Percentiles rank a stretch among this genome's conserved stretches.
phyloP scores from a whole-genome alignment of 2,797 vertebrate species.

The Eulemur coronatus region DNA sequence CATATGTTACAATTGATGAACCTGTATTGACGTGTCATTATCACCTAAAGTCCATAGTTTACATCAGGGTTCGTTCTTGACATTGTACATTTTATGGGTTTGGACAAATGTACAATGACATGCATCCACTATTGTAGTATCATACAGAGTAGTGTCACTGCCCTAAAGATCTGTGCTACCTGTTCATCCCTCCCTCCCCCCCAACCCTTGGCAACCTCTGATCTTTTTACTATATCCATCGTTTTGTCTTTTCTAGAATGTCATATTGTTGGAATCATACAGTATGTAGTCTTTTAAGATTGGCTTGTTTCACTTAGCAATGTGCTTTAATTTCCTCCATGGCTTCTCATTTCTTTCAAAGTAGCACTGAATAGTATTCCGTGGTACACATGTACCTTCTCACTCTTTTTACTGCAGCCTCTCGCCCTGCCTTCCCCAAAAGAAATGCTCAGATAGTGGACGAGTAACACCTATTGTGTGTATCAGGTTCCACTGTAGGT shows the following conservation, averaged over 20 bases:
- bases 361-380: background rate
- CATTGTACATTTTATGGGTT: background rate
- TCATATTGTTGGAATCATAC: background rate
- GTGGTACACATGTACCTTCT: rapidly evolving
- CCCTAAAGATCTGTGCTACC: background rate
- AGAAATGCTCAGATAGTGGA: background rate
- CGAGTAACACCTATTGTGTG: background rate
- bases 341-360: background rate
- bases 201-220: background rate
- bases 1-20: background rate
- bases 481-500: rapidly evolving
- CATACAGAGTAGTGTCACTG: background rate
- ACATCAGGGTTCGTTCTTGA: background rate
- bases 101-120: background rate
- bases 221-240: background rate
- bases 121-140: background rate
- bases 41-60: background rate
- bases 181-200: background rate
- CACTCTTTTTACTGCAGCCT: background rate
- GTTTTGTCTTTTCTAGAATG: background rate
- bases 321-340: background rate
- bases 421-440: background rate
- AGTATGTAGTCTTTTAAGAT: background rate
- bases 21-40: background rate
- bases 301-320: background rate